Conservation (phyloP, 2,797 vertebrate species). For the Xiphorhynchus erythropygius region DNA sequence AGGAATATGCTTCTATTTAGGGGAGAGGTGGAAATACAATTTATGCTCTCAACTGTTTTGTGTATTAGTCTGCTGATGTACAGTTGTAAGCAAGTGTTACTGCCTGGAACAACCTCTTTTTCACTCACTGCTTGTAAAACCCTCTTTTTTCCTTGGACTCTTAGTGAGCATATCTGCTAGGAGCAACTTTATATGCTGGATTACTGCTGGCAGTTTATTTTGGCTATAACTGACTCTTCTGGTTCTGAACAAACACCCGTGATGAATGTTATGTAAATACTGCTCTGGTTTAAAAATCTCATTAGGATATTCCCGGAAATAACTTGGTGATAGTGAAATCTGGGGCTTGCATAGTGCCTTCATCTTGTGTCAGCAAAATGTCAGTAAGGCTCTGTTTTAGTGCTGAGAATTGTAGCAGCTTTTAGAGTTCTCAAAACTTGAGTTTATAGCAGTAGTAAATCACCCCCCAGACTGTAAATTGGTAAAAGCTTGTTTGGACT, state of each 20-base stretch:
- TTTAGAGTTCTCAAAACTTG: background rate
- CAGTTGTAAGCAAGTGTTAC: background rate
- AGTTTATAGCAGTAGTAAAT: slow-evolving; percentile 2
- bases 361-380: background rate
- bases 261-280: slow-evolving; percentile 38
- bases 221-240: background rate
- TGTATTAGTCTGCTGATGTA: background rate
- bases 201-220: slow-evolving; percentile 44
- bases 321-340: slow-evolving; percentile 15
- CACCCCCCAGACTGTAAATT: background rate
- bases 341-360: background rate
- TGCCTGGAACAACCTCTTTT: background rate
- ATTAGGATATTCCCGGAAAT: slow-evolving; percentile 43
- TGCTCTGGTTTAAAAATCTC: slow-evolving; percentile 5
- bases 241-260: slow-evolving; percentile 16
- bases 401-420: background rate
- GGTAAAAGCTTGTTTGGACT: background rate
- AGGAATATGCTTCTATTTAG: background rate
- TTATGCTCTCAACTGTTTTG: background rate
- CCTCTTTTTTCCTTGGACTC: background rate
- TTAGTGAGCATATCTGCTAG: background rate
- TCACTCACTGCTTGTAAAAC: background rate
- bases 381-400: background rate
- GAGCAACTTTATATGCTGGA: background rate
- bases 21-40: background rate